A percentile compares a stretch with the other conserved stretches of the same genome.
phyloP scores from a whole-genome alignment of 2,113 vertebrate species.

The Alethe diademata region DNA sequence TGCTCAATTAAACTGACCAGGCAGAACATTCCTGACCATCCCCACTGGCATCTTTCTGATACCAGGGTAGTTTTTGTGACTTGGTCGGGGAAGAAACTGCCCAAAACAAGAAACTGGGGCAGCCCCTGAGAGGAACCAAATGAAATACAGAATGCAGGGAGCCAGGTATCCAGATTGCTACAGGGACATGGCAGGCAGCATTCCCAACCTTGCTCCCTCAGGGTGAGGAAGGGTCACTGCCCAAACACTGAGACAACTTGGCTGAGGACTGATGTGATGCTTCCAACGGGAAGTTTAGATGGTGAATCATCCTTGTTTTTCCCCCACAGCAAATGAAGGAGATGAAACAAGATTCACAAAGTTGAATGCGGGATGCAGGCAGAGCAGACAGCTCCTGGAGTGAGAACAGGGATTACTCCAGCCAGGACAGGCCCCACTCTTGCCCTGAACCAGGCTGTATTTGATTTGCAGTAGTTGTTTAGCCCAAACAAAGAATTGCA shows the following conservation, averaged over 20 bases:
- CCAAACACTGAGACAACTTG: neutral
- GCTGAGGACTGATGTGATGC: neutral
- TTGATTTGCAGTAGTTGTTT: neutral
- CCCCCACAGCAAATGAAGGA: neutral
- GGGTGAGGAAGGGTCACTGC: neutral
- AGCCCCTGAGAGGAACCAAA: neutral
- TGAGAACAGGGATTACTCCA: neutral
- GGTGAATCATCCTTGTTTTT: neutral
- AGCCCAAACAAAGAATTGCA: neutral
- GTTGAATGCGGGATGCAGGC: neutral
- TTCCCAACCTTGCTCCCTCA: neutral
- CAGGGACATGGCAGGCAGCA: neutral
- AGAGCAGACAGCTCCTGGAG: neutral
- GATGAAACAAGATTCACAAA: neutral
- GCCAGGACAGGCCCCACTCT: neutral
- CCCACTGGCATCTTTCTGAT: neutral
- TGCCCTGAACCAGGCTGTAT: neutral
- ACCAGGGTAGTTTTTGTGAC: neutral
- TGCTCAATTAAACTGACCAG: neutral
- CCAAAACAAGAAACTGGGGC: neutral
- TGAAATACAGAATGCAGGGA: neutral
- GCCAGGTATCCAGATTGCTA: neutral
- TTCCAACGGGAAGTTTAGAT: neutral
- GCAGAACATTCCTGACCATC: neutral
- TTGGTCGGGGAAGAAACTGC: neutral